These are phyloP conservation scores for Penaeus monodon DNA, from an alignment of 2,888 invertebrate species.

Conservation along the genomic window DNA sequence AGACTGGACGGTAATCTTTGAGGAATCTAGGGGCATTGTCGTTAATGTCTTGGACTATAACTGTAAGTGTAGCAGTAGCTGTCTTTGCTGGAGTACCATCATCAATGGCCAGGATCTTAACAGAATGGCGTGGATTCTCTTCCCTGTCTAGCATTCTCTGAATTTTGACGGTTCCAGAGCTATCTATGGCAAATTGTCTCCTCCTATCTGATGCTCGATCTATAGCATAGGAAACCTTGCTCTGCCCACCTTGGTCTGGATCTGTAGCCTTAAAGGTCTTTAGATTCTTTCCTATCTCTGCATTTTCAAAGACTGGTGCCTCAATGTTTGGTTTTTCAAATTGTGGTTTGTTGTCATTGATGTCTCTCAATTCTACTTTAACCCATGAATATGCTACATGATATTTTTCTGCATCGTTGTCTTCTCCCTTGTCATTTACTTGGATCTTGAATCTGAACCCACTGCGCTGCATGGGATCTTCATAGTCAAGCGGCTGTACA, in stretches of 20 bases:
- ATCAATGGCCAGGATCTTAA: conserved; percentile 94
- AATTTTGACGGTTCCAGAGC: conserved; percentile 90
- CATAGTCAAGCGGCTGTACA: conserved; percentile 94
- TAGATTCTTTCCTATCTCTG: conserved; percentile 88
- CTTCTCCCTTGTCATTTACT: conserved; percentile 79
- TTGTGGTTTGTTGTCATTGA: conserved; percentile 95
- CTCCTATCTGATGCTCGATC: conserved; percentile 92
- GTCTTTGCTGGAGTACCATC: conserved; percentile 94
- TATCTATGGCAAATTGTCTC: conserved; percentile 92
- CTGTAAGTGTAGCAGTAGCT: conserved; percentile 92
- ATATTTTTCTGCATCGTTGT: conserved; percentile 95
- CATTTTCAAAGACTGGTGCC: conserved; percentile 87
- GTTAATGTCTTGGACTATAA: conserved; percentile 94
- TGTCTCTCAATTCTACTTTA: conserved; percentile 88
- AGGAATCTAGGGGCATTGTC: conserved; percentile 94
- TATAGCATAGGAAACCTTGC: conserved; percentile 81
- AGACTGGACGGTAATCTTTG: conserved; percentile 78
- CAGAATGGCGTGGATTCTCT: conserved; percentile 94
- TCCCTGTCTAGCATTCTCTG: conserved; percentile 92
- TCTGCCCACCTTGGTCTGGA: conserved; percentile 81
- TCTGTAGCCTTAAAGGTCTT: conserved; percentile 96
- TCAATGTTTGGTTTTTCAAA: conserved; percentile 94
- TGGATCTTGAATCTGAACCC: conserved; percentile 91
- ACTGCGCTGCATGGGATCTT: conserved; percentile 93
- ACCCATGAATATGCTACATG: conserved; percentile 97